A percentile compares a stretch with the other conserved stretches of the same genome.
Evolutionary conservation across 2,888 invertebrate species (phyloP).

Genomic region (Idaea dimidiata): DNA sequence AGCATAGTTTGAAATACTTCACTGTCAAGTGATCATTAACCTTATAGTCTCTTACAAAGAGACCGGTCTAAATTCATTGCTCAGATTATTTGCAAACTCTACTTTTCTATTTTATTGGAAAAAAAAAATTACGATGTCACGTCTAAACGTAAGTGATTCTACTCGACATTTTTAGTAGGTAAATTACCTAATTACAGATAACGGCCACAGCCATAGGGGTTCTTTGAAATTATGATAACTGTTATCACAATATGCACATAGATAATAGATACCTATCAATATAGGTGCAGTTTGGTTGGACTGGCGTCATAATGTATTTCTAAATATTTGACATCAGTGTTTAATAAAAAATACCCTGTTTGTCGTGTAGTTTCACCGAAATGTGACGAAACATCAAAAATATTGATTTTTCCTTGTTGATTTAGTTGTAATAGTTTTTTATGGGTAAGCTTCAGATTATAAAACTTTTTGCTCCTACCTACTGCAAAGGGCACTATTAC

Average conservation of each 20-base stretch:
- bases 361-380: neutral
- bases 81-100: too few species aligned
- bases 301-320: conserved; percentile 20
- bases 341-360: neutral
- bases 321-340: conserved; percentile 13
- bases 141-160: too few species aligned
- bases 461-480: too few species aligned
- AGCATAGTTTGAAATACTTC: too few species aligned
- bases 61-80: too few species aligned
- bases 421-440: neutral
- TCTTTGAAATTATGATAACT: neutral
- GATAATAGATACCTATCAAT: conserved; percentile 10
- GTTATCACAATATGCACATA: neutral
- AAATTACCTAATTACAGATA: neutral
- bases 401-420: neutral
- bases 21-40: too few species aligned
- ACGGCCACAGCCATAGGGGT: neutral
- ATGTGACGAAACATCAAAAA: neutral
- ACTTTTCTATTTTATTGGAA: too few species aligned
- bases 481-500: too few species aligned
- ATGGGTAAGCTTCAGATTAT: neutral
- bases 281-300: conserved; percentile 13
- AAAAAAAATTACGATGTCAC: too few species aligned
- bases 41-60: neutral
- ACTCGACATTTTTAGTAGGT: neutral